Base-by-base conservation (phyloP, 2,797 vertebrate genomes). In the Sylvia borin region DNA sequence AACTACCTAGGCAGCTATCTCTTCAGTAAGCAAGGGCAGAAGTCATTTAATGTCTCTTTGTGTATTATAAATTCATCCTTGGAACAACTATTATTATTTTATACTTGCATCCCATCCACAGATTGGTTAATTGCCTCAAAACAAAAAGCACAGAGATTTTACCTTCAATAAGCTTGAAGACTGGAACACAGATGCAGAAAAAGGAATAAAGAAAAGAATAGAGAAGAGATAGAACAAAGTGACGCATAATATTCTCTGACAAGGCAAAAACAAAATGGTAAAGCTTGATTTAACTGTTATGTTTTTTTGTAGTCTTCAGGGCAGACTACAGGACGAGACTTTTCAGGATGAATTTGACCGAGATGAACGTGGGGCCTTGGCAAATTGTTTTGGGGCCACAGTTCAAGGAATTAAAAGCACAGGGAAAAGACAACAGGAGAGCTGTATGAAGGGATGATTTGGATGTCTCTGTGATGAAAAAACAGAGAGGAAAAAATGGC, bases 281-380 rank as follows among this genome's bases (percentile, higher is more conserved):
- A 91, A 91, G 4, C 27, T 82, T 92, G 45, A 87, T 85, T 79
- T 82, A 82, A 87, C 48, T 38, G 34, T 50, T 75, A 42, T 1
- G 16, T 5, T 67, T 71, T 94, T 76, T 82, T 67, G 45, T 58
- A 80, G 64, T 82, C 67, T 91, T 88, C 55, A 70, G 61, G 57
- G 72, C 45, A 91, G 43, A 32, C 67, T 71, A 70, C 22, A 40
- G 60, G 51, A 82, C 76, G 53, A 88, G 60, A 47, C 43, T 62
- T 92, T 80, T 91, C 88, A 93, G 77, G 36, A 84, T 34, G 16
- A 94, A 93, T 91, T 85, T 85, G 51, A 68, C 51, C 89, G 78
- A 91, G 40, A 76, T 62, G 32, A 78, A 73, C 3, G 1, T 34
- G 15, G 4, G 24, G 45, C n/a, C 20, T 72, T 54, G 36, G 74